Evolutionary conservation across 2,888 invertebrate genomes (phyloP), one percentile per base, ranked within the genome.

Genomic region (Drosophila robusta): DNA sequence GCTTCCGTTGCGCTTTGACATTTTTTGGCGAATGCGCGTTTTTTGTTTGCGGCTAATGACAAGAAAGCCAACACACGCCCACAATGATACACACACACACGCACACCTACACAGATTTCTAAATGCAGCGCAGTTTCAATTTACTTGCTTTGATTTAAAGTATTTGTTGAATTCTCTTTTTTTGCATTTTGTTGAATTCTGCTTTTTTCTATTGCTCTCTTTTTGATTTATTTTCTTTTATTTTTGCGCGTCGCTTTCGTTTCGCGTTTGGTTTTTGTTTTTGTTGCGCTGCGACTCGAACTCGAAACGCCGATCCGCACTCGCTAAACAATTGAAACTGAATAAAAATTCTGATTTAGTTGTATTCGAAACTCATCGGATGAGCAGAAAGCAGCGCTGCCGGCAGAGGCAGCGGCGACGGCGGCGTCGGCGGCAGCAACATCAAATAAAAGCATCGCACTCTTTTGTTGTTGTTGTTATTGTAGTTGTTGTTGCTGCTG

Each of bases 301-400:
- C 72, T 76, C 78, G 79, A 72, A 78, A 73, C 79, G 74, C 57
- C 89, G 89, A 90, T 89, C 90, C 90, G 90, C 85, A 90, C 89
- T 90, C 91, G 89, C 89, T 90, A 87, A 90, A 90, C 91, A 90
- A 91, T 89, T 91, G 87, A 86, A 90, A 91, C 91, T 90, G 91
- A 91, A 90, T 90, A 90, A 90, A 90, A 90, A 90, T 90, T 91
- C 91, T 90, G 90, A 90, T 85, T 90, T 87, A 87, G 90, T 89
- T 89, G 87, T 80, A 76, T 86, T 89, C 80, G 83, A 86, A 86
- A 87, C 83, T 86, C 85, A 86, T 86, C 79, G 85, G 81, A 80
- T 79, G 83, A 83, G 83, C 88, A 85, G 69, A 79, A 67, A 75
- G 75, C 80, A 64, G 80, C 76, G 78, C 80, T 45, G 72, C 52